Conservation (phyloP, 2,888 invertebrate genomes). For the Cataglyphis livida region DNA sequence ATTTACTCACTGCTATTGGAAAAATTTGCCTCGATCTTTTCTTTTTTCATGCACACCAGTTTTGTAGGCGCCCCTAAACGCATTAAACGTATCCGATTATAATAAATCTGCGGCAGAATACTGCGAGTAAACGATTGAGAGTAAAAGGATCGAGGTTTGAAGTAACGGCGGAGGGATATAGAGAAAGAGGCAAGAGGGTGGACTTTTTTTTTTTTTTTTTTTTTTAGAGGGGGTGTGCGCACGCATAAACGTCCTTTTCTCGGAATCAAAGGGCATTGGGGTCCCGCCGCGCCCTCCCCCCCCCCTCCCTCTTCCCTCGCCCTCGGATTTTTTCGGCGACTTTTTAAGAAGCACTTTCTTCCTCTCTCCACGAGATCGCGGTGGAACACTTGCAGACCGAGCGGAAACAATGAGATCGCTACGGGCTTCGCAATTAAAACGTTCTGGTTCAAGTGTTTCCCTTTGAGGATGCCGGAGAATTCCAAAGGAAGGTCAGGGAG, state of each 20-base stretch:
- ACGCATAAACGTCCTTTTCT: slow-evolving; percentile 29
- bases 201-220: too few species aligned
- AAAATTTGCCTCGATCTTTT: neutral
- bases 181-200: slow-evolving; percentile 52
- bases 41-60: neutral
- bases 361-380: slow-evolving; percentile 35
- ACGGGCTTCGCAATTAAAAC: slow-evolving; percentile 83
- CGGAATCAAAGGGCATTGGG: slow-evolving; percentile 63
- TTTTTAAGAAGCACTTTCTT: slow-evolving; percentile 75
- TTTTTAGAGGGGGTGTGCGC: slow-evolving; percentile 26
- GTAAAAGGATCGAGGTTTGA: slow-evolving; percentile 3
- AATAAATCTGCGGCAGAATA: slow-evolving; percentile 57
- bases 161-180: slow-evolving; percentile 45
- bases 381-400: slow-evolving; percentile 72
- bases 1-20: neutral
- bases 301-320: too few species aligned
- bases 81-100: slow-evolving; percentile 82
- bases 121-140: neutral
- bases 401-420: slow-evolving; percentile 81
- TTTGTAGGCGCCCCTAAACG: slow-evolving; percentile 71
- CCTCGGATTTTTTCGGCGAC: slow-evolving; percentile 66
- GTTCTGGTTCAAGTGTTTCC: slow-evolving; percentile 83
- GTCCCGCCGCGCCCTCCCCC: too few species aligned
- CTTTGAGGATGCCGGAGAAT: slow-evolving; percentile 75
- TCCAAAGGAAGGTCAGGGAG: slow-evolving; percentile 67